Conservation (phyloP, 2,888 invertebrate species). For the Napeogenes sylphis region DNA sequence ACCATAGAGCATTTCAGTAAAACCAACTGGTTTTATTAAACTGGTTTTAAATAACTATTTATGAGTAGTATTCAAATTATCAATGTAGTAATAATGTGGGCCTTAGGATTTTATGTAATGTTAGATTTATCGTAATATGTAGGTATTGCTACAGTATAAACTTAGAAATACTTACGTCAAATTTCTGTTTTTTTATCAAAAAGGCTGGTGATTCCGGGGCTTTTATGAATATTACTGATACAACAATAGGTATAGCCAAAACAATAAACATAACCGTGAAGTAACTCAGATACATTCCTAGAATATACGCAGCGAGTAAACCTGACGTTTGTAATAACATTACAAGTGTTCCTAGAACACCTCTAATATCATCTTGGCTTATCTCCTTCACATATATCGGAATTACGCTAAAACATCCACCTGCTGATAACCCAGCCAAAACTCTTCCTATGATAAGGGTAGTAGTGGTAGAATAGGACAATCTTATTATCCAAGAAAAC, state of each 20-base stretch:
- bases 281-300: conserved; percentile 52
- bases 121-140: too few relatives aligned
- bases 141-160: neutral
- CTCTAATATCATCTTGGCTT: conserved; percentile 49
- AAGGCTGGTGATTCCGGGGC: conserved; percentile 60
- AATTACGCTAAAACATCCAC: conserved; percentile 46
- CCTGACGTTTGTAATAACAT: conserved; percentile 46
- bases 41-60: too few relatives aligned
- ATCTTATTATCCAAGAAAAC: conserved; percentile 54
- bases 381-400: conserved; percentile 57
- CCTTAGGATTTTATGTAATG: too few relatives aligned
- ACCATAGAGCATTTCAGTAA: neutral
- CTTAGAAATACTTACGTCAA: conserved; percentile 41
- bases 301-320: conserved; percentile 44
- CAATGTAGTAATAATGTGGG: too few relatives aligned
- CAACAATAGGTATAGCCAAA: conserved; percentile 39
- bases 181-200: conserved; percentile 48
- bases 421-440: conserved; percentile 43
- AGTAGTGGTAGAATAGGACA: conserved; percentile 41
- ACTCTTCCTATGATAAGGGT: conserved; percentile 45
- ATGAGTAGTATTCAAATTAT: too few relatives aligned
- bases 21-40: too few relatives aligned
- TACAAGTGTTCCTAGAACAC: conserved; percentile 42
- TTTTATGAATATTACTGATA: conserved; percentile 40
- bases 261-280: conserved; percentile 44